phyloP scores from a whole-genome alignment of 2,888 invertebrate species.

The Rhagium mordax region DNA sequence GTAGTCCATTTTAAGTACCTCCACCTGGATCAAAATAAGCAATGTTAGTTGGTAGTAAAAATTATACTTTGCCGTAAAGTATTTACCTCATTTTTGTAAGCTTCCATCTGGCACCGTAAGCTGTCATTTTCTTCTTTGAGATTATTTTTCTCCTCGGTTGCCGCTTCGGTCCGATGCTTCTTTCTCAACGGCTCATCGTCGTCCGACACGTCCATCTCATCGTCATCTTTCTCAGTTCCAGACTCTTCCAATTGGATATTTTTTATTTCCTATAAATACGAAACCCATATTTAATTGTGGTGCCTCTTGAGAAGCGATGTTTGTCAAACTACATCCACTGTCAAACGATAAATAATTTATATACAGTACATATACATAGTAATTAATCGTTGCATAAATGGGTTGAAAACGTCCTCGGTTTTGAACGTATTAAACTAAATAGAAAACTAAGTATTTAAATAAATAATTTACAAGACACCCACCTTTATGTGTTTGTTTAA shows the following conservation, averaged over 20 bases:
- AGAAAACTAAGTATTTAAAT: neutral
- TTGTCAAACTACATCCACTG: conserved; percentile 30
- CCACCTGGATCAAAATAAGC: conserved; percentile 72
- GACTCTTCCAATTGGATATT: conserved; percentile 76
- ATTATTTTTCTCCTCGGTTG: conserved; percentile 58
- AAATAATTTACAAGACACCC: conserved; percentile 9
- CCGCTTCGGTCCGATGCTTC: conserved; percentile 59
- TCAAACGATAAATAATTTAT: conserved; percentile 24
- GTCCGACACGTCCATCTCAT: conserved; percentile 92
- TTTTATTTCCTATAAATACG: conserved; percentile 77
- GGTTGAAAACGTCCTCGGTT: neutral
- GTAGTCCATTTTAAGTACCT: conserved; percentile 86
- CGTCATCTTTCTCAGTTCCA: conserved; percentile 79
- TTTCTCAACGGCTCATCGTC: conserved; percentile 74
- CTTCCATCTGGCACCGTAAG: conserved; percentile 91
- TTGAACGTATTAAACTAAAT: neutral
- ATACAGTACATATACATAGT: conserved; percentile 43
- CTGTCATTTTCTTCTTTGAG: conserved; percentile 91
- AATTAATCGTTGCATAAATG: conserved; percentile 17
- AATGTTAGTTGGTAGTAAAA: neutral
- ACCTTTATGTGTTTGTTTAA: conserved; percentile 12
- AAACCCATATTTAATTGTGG: neutral
- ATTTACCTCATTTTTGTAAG: conserved; percentile 90
- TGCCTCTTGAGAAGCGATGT: neutral
- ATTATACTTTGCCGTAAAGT: too few species aligned